Percentiles rank a stretch among this genome's conserved stretches.
These are phyloP conservation scores for Argyresthia goedartella DNA, from an alignment of 2,888 invertebrate species.

Conservation along the genomic window DNA sequence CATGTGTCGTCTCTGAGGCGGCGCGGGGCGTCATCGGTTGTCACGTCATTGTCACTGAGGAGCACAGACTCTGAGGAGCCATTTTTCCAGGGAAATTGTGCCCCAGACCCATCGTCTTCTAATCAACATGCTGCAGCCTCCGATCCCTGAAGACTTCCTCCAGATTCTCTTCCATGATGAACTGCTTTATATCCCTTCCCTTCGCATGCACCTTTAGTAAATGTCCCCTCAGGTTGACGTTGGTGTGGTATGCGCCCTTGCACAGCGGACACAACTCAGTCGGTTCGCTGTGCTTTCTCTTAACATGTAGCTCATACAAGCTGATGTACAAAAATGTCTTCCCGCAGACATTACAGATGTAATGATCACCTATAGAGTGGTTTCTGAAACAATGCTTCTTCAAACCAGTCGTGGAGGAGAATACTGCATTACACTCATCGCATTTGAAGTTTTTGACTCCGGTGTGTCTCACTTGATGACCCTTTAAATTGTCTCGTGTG, in stretches of 20 bases:
- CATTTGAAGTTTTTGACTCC: background rate
- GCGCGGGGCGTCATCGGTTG: too few species aligned
- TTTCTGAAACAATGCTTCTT: background rate
- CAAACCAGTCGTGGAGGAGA: background rate
- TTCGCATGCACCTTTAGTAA: background rate
- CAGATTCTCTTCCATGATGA: background rate
- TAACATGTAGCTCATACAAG: background rate
- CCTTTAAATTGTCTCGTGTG: background rate
- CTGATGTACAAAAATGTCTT: background rate
- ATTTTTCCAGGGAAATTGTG: too few species aligned
- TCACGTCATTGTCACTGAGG: too few species aligned
- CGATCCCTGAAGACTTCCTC: background rate
- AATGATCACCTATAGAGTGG: background rate
- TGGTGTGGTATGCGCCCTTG: background rate
- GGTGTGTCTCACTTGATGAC: background rate
- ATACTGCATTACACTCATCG: background rate
- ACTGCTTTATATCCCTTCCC: background rate
- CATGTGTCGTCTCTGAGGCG: too few species aligned
- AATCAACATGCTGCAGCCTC: background rate
- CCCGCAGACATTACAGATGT: background rate
- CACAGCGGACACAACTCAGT: background rate
- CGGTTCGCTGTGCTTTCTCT: background rate
- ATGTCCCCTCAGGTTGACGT: background rate
- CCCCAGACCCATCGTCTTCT: too few species aligned
- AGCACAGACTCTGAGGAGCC: too few species aligned